phyloP scores from a whole-genome alignment of 2,888 invertebrate species.

The Agrotis segetum region DNA sequence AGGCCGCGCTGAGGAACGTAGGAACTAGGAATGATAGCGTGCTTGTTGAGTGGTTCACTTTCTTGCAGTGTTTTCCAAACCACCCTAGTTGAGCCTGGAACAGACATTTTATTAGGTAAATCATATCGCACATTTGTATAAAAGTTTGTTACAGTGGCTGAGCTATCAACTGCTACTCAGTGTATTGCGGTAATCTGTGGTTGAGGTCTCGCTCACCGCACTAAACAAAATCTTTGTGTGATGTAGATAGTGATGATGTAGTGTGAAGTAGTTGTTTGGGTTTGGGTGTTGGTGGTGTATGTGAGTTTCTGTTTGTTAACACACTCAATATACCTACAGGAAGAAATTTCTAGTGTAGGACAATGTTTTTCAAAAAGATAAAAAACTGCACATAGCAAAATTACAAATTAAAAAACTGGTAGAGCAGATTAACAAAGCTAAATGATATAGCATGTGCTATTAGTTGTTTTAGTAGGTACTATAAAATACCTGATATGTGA shows the following conservation, averaged over 20 bases:
- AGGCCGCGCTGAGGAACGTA: conserved; percentile 96
- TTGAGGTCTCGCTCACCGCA: no score
- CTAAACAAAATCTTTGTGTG: no score
- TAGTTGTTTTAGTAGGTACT: background rate
- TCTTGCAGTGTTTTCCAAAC: conserved; percentile 98
- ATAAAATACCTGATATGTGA: conserved; percentile 95
- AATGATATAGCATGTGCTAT: background rate
- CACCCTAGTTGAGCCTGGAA: conserved; percentile 95
- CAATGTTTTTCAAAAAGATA: no score
- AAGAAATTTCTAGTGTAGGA: no score
- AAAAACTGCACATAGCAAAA: background rate
- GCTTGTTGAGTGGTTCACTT: conserved; percentile 98
- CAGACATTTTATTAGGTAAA: background rate
- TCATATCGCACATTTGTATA: background rate
- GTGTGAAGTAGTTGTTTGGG: no score
- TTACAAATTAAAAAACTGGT: background rate
- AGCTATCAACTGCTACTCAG: no score
- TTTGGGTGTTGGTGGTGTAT: no score
- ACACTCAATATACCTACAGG: no score
- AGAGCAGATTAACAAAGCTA: background rate
- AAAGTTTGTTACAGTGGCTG: no score
- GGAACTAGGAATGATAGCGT: conserved; percentile 97
- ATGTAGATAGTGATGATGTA: no score
- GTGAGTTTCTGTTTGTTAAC: no score
- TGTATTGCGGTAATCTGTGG: no score